Evolutionary conservation across 2,888 invertebrate species (phyloP).

Genomic region (Chymomyza procnemis): DNA sequence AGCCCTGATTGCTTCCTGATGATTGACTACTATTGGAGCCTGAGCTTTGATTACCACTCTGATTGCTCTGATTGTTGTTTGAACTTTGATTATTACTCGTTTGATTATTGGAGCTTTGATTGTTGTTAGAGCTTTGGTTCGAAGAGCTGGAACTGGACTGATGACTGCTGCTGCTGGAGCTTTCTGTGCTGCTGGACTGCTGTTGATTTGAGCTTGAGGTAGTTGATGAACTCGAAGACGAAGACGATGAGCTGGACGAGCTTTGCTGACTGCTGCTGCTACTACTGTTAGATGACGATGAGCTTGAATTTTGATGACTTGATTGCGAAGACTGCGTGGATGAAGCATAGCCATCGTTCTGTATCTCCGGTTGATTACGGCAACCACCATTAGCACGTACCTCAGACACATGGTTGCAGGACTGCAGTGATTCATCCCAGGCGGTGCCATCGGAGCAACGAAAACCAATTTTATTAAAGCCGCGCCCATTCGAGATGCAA

Average conservation of each 20-base stretch:
- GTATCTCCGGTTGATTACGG: slow-evolving; percentile 48
- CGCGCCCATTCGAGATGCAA: slow-evolving; percentile 83
- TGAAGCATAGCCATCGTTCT: slow-evolving; percentile 53
- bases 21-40: slow-evolving; percentile 26
- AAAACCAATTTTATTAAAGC: slow-evolving; percentile 84
- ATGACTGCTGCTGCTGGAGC: slow-evolving; percentile 45
- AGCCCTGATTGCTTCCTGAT: slow-evolving; percentile 30
- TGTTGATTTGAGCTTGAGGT: slow-evolving; percentile 38
- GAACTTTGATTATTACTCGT: slow-evolving; percentile 37
- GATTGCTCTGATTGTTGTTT: slow-evolving; percentile 32
- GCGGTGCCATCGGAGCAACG: slow-evolving; percentile 87
- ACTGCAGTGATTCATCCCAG: slow-evolving; percentile 84
- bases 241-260: slow-evolving; percentile 50
- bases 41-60: slow-evolving; percentile 34
- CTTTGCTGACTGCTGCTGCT: slow-evolving; percentile 62
- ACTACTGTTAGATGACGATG: slow-evolving; percentile 52
- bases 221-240: slow-evolving; percentile 29
- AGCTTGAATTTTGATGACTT: slow-evolving; percentile 61
- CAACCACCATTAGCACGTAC: slow-evolving; percentile 82
- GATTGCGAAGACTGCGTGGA: slow-evolving; percentile 65
- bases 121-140: slow-evolving; percentile 35
- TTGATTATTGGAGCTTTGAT: slow-evolving; percentile 26
- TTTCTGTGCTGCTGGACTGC: slow-evolving; percentile 33
- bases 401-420: slow-evolving; percentile 85
- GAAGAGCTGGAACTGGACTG: slow-evolving; percentile 42